Conservation (phyloP, 2,888 invertebrate species). For the Monochamus alternatus region DNA sequence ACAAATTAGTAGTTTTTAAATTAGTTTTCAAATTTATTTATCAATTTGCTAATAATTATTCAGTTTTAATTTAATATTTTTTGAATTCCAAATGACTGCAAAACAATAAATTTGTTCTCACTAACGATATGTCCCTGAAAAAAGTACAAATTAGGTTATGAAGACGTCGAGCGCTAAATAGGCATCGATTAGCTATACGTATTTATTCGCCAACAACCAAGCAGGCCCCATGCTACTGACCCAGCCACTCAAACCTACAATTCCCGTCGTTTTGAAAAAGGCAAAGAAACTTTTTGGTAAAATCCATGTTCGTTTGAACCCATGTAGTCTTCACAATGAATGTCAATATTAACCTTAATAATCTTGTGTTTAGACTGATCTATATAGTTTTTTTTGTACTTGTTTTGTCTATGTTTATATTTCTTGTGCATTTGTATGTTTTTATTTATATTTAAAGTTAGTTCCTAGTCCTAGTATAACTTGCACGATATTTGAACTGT, state of each 20-base stretch:
- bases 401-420: conserved; percentile 1
- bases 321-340: conserved; percentile 22
- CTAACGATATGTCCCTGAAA: too few species aligned
- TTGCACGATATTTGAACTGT: too few species aligned
- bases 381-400: background rate
- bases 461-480: too few species aligned
- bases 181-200: background rate
- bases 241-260: conserved; percentile 17
- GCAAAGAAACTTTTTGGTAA: conserved; percentile 52
- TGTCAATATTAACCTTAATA: conserved; percentile 31
- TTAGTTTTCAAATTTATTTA: too few species aligned
- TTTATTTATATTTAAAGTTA: background rate
- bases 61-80: too few species aligned
- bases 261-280: conserved; percentile 37
- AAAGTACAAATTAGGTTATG: too few species aligned
- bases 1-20: too few species aligned
- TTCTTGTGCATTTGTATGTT: background rate
- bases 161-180: background rate
- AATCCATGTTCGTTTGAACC: conserved; percentile 35
- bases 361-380: conserved; percentile 21
- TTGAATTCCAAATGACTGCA: too few species aligned
- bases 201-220: conserved; percentile 19
- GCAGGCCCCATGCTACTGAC: conserved; percentile 35
- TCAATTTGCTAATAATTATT: too few species aligned
- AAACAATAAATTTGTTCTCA: too few species aligned